Conservation (phyloP, 2,113 vertebrate genomes). For the Odocoileus hemionus region DNA sequence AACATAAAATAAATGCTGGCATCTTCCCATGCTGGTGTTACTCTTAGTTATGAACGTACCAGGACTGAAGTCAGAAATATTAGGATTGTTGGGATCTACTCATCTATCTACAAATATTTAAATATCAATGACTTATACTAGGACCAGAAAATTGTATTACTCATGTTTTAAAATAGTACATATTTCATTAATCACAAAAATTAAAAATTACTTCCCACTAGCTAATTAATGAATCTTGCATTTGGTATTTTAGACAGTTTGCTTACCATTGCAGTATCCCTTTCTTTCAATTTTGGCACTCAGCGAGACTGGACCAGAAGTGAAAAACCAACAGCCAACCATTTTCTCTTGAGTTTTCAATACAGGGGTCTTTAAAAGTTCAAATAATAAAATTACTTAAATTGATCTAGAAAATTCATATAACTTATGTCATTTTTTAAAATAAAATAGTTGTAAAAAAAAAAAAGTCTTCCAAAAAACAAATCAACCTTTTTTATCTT, state of each 20-base stretch:
- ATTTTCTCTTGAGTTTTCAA: conserved; percentile 86
- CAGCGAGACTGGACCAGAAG: conserved; percentile 87
- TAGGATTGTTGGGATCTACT: neutral
- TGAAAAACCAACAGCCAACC: conserved; percentile 88
- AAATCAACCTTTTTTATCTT: neutral
- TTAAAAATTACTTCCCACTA: neutral
- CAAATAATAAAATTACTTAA: conserved; percentile 13
- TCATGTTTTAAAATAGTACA: neutral
- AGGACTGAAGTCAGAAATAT: neutral
- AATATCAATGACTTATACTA: neutral
- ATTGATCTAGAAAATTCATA: neutral
- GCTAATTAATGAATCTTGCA: neutral
- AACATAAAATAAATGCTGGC: neutral
- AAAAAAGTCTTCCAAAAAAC: neutral
- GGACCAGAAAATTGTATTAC: neutral
- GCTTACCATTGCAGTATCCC: conserved; percentile 89
- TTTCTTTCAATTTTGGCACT: conserved; percentile 88
- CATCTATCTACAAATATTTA: neutral
- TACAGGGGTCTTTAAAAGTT: conserved; percentile 82
- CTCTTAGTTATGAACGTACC: neutral
- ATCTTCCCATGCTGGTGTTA: neutral
- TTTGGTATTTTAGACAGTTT: neutral
- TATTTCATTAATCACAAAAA: neutral
- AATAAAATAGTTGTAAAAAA: neutral
- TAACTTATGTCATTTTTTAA: neutral